A percentile compares a stretch with the other conserved stretches of the same genome.
phyloP scores from a whole-genome alignment of 2,797 vertebrate species.

The Hephaestus fuliginosus region DNA sequence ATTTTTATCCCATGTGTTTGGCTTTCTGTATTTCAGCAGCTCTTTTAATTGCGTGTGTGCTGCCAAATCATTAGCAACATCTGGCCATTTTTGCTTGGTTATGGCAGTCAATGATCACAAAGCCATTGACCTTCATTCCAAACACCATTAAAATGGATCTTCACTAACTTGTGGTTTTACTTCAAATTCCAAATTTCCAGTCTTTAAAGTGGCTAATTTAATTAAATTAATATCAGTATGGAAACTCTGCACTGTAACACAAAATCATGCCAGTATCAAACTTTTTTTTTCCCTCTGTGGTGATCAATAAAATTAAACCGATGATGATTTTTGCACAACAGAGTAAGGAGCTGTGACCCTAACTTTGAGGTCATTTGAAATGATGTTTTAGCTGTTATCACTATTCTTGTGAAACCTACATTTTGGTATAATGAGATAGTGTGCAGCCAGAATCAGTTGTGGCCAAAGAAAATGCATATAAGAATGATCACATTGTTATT shows the following conservation, averaged over 20 bases:
- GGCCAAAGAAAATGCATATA: background rate
- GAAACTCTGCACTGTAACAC: background rate
- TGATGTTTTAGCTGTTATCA: background rate
- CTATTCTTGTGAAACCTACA: background rate
- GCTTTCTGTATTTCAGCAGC: constrained; percentile 19
- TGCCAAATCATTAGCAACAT: constrained; percentile 35
- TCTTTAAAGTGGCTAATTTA: background rate
- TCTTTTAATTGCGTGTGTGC: background rate
- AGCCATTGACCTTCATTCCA: constrained; percentile 1
- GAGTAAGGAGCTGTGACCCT: background rate
- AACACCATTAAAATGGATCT: background rate
- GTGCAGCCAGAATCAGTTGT: background rate
- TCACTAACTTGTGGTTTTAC: background rate
- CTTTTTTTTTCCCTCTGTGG: background rate
- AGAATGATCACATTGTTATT: constrained; percentile 35
- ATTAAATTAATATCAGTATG: background rate
- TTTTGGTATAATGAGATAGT: background rate
- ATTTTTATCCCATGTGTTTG: constrained; percentile 23
- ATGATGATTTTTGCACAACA: background rate
- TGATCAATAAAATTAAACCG: background rate
- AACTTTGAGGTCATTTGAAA: constrained; percentile 11
- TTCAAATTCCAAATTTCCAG: background rate
- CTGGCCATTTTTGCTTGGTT: constrained; percentile 11
- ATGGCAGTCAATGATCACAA: background rate
- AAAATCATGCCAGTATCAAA: background rate